Evolutionary conservation across 1,140 invertebrate genomes (phyloP).

Genomic region (Ceratoteleas bidentatus): DNA sequence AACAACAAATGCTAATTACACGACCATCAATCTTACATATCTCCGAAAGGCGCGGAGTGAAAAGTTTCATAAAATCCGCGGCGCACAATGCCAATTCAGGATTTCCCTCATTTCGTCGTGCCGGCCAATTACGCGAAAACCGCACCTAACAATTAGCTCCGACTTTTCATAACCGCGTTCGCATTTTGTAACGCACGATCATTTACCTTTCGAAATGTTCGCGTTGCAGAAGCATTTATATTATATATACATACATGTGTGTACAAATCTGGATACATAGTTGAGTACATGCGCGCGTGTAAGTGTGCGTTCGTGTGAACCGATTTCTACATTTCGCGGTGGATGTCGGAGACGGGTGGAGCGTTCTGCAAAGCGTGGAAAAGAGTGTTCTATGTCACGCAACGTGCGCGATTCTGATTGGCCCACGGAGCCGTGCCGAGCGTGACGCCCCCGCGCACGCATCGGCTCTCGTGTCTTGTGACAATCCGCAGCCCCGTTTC

Average conservation of each 20-base stretch:
- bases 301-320: slow-evolving; percentile 48
- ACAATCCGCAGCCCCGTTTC: slow-evolving; percentile 52
- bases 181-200: slow-evolving; percentile 42
- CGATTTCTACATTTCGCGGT: slow-evolving; percentile 53
- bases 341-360: too few species aligned
- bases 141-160: slow-evolving; percentile 40
- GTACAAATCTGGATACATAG: too few species aligned
- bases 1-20: slow-evolving; percentile 30
- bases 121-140: slow-evolving; percentile 40
- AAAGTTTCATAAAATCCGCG: slow-evolving; percentile 35
- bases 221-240: slow-evolving; percentile 31
- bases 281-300: too few species aligned
- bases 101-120: slow-evolving; percentile 35
- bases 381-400: too few species aligned
- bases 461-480: slow-evolving; percentile 62
- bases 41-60: slow-evolving; percentile 7
- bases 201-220: slow-evolving; percentile 41
- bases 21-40: slow-evolving; percentile 43
- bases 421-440: slow-evolving; percentile 48
- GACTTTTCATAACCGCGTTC: slow-evolving; percentile 43
- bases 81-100: slow-evolving; percentile 13
- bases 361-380: too few species aligned
- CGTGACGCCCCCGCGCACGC: slow-evolving; percentile 71
- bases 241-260: too few species aligned
- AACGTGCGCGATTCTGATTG: slow-evolving; percentile 68